A percentile compares a stretch with the other conserved stretches of the same genome.
These are phyloP conservation scores for Eupsilia transversa DNA, from an alignment of 2,888 invertebrate genomes.

Conservation along the genomic window DNA sequence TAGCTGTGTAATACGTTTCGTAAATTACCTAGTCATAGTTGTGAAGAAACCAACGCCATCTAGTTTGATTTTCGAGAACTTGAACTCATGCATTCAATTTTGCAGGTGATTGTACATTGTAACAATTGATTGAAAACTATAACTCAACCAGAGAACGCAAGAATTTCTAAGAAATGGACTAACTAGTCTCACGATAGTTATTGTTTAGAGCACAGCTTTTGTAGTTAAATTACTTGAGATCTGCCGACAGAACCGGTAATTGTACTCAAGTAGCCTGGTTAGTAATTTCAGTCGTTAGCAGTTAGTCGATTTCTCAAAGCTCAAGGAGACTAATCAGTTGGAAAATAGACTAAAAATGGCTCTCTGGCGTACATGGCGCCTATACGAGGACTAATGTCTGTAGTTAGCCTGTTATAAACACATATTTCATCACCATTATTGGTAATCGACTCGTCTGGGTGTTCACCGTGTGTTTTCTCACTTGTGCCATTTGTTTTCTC, in stretches of 20 bases:
- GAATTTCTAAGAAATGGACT: constrained; percentile 55
- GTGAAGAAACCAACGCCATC: no score
- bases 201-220: constrained; percentile 53
- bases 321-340: constrained; percentile 45
- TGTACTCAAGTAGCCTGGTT: constrained; percentile 35
- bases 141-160: constrained; percentile 36
- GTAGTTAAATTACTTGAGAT: constrained; percentile 48
- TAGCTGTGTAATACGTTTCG: no score
- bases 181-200: constrained; percentile 46
- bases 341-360: constrained; percentile 42
- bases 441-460: constrained; percentile 31
- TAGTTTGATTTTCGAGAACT: no score
- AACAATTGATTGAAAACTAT: constrained; percentile 55
- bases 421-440: constrained; percentile 52
- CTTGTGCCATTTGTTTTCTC: constrained; percentile 46
- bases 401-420: constrained; percentile 41
- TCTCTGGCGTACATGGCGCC: constrained; percentile 28
- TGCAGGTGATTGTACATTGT: no score
- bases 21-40: no score
- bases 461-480: constrained; percentile 3
- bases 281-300: constrained; percentile 62
- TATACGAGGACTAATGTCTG: constrained; percentile 26
- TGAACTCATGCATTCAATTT: no score
- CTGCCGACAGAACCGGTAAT: constrained; percentile 51
- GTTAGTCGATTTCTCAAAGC: constrained; percentile 50